A percentile compares a stretch with the other conserved stretches of the same genome.
phyloP scores from a whole-genome alignment of 2,888 invertebrate species.

The Hirtodrosophila confusa region DNA sequence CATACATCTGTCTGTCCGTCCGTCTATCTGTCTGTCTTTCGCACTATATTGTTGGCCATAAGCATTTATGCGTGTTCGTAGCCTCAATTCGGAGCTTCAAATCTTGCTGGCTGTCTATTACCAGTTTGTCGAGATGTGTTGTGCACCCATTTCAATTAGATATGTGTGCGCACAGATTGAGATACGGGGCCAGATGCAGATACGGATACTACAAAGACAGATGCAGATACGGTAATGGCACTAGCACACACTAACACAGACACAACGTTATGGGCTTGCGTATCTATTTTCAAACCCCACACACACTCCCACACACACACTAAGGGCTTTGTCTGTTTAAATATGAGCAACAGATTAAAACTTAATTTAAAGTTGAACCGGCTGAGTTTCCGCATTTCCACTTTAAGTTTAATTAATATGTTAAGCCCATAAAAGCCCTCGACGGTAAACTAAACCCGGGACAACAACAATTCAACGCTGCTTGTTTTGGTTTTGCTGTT shows the following conservation, averaged over 20 bases:
- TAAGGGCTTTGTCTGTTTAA: constrained; percentile 48
- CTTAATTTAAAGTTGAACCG: constrained; percentile 72
- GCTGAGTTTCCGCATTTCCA: constrained; percentile 43
- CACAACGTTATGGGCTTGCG: neutral
- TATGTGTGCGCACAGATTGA: constrained; percentile 1
- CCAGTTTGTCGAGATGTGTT: constrained; percentile 20
- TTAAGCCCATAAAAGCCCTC: constrained; percentile 66
- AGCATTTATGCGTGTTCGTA: constrained; percentile 36
- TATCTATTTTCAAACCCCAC: constrained; percentile 4
- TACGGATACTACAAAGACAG: neutral
- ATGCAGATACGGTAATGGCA: neutral
- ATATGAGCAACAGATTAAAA: constrained; percentile 78
- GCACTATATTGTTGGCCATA: constrained; percentile 9
- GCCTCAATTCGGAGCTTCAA: constrained; percentile 6
- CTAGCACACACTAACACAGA: neutral
- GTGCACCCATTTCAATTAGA: constrained; percentile 28
- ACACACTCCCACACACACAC: constrained; percentile 8
- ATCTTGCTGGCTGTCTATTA: constrained; percentile 25
- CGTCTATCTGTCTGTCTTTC: constrained; percentile 2
- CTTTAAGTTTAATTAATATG: constrained; percentile 76
- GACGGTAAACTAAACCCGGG: constrained; percentile 58
- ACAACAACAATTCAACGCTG: constrained; percentile 21
- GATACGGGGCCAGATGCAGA: neutral
- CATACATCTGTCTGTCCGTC: constrained; percentile 16
- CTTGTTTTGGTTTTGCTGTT: constrained; percentile 27